A percentile compares a stretch with the other conserved stretches of the same genome.
These are phyloP conservation scores for Corythornis vintsioides DNA, from an alignment of 2,113 vertebrate species.

Conservation along the genomic window DNA sequence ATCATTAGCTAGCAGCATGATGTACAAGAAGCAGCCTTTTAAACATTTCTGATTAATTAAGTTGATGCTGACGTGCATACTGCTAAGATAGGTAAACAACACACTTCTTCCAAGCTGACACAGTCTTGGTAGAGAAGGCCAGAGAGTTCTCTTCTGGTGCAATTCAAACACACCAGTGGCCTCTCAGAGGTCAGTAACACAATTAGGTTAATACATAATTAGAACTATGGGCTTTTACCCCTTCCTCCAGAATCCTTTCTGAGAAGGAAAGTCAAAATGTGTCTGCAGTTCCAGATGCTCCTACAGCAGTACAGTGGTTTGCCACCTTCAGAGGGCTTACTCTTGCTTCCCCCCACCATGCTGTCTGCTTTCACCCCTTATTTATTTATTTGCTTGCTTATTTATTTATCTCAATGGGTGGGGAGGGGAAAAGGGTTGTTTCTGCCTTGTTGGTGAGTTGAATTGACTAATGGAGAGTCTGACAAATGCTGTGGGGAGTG, in stretches of 20 bases:
- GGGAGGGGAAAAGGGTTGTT: slow-evolving; percentile 7
- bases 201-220: not conserved
- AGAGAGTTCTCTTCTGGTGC: not conserved
- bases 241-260: not conserved
- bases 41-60: not conserved
- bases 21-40: not conserved
- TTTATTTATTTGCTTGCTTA: not conserved
- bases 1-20: not conserved
- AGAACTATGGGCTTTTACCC: not conserved
- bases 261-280: not conserved
- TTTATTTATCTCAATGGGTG: not conserved
- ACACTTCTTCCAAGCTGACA: not conserved
- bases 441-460: not conserved
- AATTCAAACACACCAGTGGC: not conserved
- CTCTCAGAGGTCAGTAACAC: not conserved
- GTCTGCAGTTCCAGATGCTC: not conserved
- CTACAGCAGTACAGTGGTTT: not conserved
- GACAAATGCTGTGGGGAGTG: slow-evolving; percentile 42
- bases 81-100: not conserved
- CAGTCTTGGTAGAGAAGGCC: not conserved
- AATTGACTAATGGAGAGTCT: slow-evolving; percentile 12
- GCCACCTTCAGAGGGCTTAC: not conserved
- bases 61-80: not conserved
- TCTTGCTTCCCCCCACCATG: not conserved
- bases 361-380: not conserved